A percentile compares a stretch with the other conserved stretches of the same genome.
Evolutionary conservation across 23 tunicate genomes (phyloP).

Genomic region (Halocynthia roretzi): DNA sequence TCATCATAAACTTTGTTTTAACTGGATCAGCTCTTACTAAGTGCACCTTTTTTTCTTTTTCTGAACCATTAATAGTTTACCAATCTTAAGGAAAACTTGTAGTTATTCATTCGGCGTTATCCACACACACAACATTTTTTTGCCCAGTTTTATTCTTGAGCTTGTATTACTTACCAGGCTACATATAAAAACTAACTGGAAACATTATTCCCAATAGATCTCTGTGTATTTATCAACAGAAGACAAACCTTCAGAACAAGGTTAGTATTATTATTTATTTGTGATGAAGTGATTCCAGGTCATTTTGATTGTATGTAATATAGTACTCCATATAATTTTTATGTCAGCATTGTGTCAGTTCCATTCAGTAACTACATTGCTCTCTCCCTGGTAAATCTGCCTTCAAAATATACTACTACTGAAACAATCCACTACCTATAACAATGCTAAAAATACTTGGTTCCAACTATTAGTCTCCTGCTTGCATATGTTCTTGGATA

Average conservation of each 20-base stretch:
- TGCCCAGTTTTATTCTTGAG: background rate
- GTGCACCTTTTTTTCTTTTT: no score
- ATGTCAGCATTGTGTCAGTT: no score
- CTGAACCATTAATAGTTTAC: no score
- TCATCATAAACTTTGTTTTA: no score
- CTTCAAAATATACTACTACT: no score
- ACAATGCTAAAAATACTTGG: no score
- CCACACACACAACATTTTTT: background rate
- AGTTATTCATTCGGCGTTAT: background rate
- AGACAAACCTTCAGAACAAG: constrained; percentile 48
- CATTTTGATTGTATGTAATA: background rate
- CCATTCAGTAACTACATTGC: no score
- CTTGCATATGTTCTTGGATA: no score
- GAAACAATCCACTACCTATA: no score
- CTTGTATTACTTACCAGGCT: background rate
- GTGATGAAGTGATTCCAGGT: background rate
- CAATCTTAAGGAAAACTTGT: background rate
- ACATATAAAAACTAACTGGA: background rate
- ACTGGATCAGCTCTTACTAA: no score
- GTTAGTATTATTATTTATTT: constrained; percentile 9
- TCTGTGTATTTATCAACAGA: constrained; percentile 48
- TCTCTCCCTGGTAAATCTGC: no score
- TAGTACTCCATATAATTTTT: constrained; percentile 2
- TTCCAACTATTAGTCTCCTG: no score
- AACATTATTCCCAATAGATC: constrained; percentile 1